A percentile compares a stretch with the other conserved stretches of the same genome.
phyloP scores from a whole-genome alignment of 1,140 invertebrate genomes.

The Ditylenchus dipsaci region DNA sequence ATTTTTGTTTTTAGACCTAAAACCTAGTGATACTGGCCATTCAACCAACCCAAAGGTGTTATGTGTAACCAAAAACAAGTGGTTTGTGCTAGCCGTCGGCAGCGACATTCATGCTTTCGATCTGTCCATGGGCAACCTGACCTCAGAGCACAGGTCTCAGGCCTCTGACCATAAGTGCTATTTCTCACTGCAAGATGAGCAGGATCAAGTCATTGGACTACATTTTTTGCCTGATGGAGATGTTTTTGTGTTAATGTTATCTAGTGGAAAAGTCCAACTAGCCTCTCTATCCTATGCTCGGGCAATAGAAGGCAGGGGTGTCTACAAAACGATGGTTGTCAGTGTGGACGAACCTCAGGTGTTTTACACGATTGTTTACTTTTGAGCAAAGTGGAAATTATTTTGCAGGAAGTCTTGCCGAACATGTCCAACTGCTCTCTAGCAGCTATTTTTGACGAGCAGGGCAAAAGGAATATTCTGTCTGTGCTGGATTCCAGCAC shows the following conservation, averaged over 20 bases:
- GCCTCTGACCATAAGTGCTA: too few species aligned
- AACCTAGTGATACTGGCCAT: too few species aligned
- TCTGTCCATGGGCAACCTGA: constrained; percentile 10
- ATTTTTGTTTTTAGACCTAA: too few species aligned
- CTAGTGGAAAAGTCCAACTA: constrained; percentile 3
- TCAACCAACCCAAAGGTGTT: constrained; percentile 10
- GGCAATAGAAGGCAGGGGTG: background rate
- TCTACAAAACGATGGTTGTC: background rate
- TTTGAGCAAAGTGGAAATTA: background rate
- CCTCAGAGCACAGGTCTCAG: too few species aligned
- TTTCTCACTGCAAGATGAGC: too few species aligned
- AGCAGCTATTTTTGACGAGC: background rate
- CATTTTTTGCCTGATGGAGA: constrained; percentile 18
- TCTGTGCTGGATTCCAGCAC: background rate
- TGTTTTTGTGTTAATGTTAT: constrained; percentile 17
- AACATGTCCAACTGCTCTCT: background rate
- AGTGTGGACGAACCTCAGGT: background rate
- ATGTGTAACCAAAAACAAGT: constrained; percentile 10
- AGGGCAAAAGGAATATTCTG: background rate
- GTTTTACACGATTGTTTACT: background rate
- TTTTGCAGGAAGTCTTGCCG: background rate
- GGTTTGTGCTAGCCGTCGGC: constrained; percentile 17
- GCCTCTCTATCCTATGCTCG: background rate
- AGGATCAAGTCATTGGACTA: background rate
- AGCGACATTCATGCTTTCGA: constrained; percentile 24